Percentiles rank a stretch among this genome's conserved stretches.
phyloP scores from a whole-genome alignment of 1,140 invertebrate genomes.

The Platorchestia sp. region DNA sequence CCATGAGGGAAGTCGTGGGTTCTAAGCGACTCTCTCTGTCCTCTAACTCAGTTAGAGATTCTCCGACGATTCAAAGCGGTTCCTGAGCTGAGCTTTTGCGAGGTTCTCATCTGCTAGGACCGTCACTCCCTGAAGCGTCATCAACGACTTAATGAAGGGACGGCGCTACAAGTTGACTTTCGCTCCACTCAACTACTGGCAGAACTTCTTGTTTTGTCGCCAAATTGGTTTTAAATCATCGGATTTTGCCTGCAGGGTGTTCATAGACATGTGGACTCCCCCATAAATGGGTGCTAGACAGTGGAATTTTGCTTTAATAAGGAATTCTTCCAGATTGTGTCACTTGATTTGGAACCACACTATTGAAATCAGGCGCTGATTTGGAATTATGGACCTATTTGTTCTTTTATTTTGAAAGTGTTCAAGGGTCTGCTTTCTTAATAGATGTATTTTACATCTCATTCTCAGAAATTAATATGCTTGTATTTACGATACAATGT shows the following conservation, averaged over 20 bases:
- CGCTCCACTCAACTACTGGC: not conserved
- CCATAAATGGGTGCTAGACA: too few relatives aligned
- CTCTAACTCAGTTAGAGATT: constrained; percentile 4
- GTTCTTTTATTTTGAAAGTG: too few relatives aligned
- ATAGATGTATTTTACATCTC: too few relatives aligned
- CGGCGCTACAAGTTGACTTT: not conserved
- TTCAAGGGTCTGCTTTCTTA: too few relatives aligned
- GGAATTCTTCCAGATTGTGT: too few relatives aligned
- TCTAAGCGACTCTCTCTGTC: not conserved
- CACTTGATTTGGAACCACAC: too few relatives aligned
- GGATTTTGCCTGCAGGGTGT: not conserved
- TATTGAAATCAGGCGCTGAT: too few relatives aligned
- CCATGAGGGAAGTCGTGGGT: not conserved
- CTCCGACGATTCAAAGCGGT: not conserved
- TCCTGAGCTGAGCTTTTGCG: not conserved
- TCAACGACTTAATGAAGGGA: constrained; percentile 19
- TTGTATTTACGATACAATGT: too few relatives aligned
- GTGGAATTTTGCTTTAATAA: too few relatives aligned
- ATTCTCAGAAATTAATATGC: too few relatives aligned
- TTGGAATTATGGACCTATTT: too few relatives aligned
- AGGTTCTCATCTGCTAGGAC: not conserved
- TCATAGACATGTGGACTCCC: too few relatives aligned
- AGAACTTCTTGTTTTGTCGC: not conserved
- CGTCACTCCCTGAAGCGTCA: not conserved
- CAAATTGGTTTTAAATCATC: not conserved